A percentile compares a stretch with the other conserved stretches of the same genome.
phyloP scores from a whole-genome alignment of 2,113 vertebrate species.

The Actenoides lindsayi region DNA sequence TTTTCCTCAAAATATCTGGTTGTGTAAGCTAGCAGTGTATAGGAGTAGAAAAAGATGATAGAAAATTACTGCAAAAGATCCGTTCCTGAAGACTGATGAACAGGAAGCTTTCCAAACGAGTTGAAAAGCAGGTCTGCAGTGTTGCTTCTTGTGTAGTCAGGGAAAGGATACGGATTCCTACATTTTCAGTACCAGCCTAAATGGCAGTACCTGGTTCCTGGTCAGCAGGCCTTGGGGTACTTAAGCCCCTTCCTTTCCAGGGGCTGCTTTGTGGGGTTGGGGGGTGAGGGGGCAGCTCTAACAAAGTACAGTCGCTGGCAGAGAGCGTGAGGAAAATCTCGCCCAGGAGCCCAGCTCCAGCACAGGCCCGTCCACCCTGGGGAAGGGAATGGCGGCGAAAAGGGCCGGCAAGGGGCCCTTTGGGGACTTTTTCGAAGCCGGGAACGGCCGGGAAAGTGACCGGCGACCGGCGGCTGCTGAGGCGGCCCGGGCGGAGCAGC shows the following conservation, averaged over 20 bases:
- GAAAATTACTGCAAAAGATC: background rate
- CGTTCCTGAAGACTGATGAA: background rate
- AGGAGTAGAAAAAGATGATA: background rate
- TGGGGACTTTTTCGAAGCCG: too few species aligned
- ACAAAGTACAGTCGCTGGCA: background rate
- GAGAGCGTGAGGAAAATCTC: background rate
- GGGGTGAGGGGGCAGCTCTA: background rate
- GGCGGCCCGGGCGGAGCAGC: too few species aligned
- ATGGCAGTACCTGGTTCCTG: background rate
- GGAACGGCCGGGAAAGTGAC: too few species aligned
- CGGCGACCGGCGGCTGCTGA: too few species aligned
- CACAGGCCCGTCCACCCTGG: too few species aligned
- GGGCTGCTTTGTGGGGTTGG: background rate
- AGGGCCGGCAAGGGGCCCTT: too few species aligned
- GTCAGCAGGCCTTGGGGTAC: background rate
- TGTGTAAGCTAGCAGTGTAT: background rate
- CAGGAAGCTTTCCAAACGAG: too few species aligned
- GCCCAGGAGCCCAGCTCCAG: too few species aligned
- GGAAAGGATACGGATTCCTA: background rate
- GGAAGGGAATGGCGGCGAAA: too few species aligned
- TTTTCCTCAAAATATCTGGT: background rate
- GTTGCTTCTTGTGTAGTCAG: background rate
- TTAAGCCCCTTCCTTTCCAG: background rate
- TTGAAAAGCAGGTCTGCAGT: background rate
- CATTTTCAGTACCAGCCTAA: background rate